Conservation (phyloP, 2,113 vertebrate species). For the Solenodon paradoxus region DNA sequence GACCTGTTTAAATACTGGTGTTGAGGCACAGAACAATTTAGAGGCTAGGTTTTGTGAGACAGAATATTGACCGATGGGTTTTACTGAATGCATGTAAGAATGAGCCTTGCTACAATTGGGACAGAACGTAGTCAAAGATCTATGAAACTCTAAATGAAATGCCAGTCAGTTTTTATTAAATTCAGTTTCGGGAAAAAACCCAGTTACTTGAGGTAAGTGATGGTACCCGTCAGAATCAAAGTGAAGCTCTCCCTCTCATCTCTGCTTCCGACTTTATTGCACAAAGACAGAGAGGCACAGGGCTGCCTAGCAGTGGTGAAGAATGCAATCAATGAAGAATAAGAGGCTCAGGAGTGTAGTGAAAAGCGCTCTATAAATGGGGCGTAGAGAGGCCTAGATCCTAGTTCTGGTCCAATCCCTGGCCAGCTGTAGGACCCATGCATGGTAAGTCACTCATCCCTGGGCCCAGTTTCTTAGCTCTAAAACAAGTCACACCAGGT, state of each 20-base stretch:
- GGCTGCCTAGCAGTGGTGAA: not conserved
- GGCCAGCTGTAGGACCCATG: not conserved
- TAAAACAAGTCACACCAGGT: not conserved
- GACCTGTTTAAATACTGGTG: not conserved
- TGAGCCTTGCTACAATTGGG: not conserved
- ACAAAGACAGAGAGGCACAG: not conserved
- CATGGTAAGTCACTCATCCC: not conserved
- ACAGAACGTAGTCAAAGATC: not conserved
- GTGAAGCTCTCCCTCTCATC: not conserved
- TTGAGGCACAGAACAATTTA: not conserved
- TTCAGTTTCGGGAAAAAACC: not conserved
- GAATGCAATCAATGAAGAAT: not conserved
- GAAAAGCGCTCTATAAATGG: not conserved
- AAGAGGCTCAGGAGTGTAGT: not conserved
- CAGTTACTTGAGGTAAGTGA: not conserved
- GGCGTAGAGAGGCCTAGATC: not conserved
- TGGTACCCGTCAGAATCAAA: not conserved
- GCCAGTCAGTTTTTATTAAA: constrained; percentile 11
- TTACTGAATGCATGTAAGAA: constrained; percentile 1
- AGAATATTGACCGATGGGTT: not conserved
- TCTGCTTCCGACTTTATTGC: not conserved
- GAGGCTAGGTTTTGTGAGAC: not conserved
- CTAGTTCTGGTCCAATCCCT: not conserved
- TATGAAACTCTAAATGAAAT: constrained; percentile 40
- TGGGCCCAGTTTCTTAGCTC: not conserved